phyloP scores from a whole-genome alignment of 2,888 invertebrate genomes.

The Chymomyza fuscimana region DNA sequence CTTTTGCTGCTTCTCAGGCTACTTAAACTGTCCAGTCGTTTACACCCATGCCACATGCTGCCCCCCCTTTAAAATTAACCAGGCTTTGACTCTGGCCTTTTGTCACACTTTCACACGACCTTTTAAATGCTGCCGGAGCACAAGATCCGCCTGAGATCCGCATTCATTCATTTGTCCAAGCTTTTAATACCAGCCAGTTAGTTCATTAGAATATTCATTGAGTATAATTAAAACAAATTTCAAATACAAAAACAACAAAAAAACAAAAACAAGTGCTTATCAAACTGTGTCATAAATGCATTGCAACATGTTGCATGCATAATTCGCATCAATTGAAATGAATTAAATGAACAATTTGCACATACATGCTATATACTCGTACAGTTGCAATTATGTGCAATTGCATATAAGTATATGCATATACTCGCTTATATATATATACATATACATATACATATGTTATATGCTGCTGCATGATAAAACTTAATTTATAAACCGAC shows the following conservation, averaged over 20 bases:
- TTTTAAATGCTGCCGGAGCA: conserved; percentile 19
- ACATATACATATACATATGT: background rate
- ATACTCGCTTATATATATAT: too few relatives aligned
- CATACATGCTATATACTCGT: conserved; percentile 7
- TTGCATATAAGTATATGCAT: background rate
- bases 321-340: conserved; percentile 77
- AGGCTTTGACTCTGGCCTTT: conserved; percentile 6
- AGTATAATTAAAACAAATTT: conserved; percentile 4
- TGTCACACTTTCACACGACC: conserved; percentile 65
- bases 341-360: conserved; percentile 53
- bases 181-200: background rate
- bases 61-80: background rate
- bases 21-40: background rate
- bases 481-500: background rate
- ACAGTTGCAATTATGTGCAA: conserved; percentile 11
- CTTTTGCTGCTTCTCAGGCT: conserved; percentile 7
- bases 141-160: conserved; percentile 4
- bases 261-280: background rate
- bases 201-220: conserved; percentile 4
- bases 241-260: background rate
- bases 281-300: background rate
- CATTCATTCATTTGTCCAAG: background rate
- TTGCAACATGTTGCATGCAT: conserved; percentile 23
- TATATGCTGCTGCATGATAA: background rate
- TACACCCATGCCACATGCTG: background rate